A percentile compares a stretch with the other conserved stretches of the same genome.
phyloP scores from a whole-genome alignment of 2,113 vertebrate genomes.

The Helogale parvula region DNA sequence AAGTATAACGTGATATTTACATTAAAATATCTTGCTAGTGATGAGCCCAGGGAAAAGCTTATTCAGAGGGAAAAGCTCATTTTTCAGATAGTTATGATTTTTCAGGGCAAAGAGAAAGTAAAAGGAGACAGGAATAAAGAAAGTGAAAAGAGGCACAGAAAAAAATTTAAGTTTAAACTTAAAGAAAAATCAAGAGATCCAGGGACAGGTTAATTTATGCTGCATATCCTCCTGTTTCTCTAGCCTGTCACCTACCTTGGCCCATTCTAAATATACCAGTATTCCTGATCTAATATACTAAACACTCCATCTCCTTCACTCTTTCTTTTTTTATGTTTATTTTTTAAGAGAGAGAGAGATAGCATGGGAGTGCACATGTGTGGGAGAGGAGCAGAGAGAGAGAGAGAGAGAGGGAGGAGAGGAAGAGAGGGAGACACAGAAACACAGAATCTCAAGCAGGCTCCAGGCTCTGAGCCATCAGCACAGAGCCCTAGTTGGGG shows the following conservation, averaged over 20 bases:
- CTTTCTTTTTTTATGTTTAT: too few relatives aligned
- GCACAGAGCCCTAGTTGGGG: too few relatives aligned
- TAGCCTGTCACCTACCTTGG: not conserved
- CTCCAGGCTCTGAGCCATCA: too few relatives aligned
- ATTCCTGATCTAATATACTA: not conserved
- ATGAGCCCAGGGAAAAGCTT: not conserved
- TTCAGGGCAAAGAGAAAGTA: not conserved
- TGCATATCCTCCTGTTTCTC: not conserved
- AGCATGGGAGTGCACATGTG: too few relatives aligned
- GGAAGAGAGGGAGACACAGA: too few relatives aligned
- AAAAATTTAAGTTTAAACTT: not conserved
- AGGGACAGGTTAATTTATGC: not conserved
- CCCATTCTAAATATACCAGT: not conserved
- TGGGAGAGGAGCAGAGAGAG: too few relatives aligned
- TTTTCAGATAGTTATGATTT: not conserved
- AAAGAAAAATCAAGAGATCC: not conserved
- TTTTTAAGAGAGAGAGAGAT: too few relatives aligned
- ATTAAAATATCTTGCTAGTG: not conserved
- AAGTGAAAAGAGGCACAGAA: not conserved
- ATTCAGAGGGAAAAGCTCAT: not conserved
- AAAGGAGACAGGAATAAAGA: not conserved
- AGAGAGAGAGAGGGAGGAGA: too few relatives aligned
- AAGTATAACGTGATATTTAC: not conserved
- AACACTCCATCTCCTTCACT: not conserved
- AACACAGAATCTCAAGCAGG: too few relatives aligned